These are phyloP conservation scores for Riparia riparia DNA, from an alignment of 2,113 vertebrate species.

Conservation along the genomic window DNA sequence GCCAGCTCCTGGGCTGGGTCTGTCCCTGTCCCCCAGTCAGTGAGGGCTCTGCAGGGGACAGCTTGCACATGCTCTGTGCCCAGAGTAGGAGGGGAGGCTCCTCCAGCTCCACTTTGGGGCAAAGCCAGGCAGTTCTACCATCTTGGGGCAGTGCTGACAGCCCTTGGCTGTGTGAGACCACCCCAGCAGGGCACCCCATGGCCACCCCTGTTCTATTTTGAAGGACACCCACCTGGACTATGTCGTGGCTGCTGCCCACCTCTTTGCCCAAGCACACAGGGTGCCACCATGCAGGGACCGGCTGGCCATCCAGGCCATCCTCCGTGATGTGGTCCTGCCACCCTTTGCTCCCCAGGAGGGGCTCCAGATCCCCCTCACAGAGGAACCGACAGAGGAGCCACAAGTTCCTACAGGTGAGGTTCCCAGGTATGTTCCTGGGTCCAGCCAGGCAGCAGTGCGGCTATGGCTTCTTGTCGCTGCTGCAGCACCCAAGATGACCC, in stretches of 20 bases:
- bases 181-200: not conserved
- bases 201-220: not conserved
- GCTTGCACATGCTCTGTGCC: rapidly evolving
- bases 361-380: constrained; percentile 65
- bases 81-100: not conserved
- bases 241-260: constrained; percentile 82
- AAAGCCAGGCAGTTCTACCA: not conserved
- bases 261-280: constrained; percentile 81
- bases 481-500: not conserved
- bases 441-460: not conserved
- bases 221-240: constrained; percentile 84
- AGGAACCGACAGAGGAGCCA: constrained; percentile 58
- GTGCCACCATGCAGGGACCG: constrained; percentile 69
- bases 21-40: not conserved
- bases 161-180: not conserved
- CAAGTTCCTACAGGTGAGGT: constrained; percentile 30
- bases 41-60: not conserved
- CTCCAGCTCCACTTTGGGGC: not conserved
- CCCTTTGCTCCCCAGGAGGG: constrained; percentile 61
- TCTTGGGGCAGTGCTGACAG: not conserved
- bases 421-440: not conserved
- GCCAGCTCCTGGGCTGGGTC: not conserved
- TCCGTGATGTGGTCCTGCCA: constrained; percentile 57
- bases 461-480: not conserved
- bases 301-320: not conserved